Evolutionary conservation across 2,113 vertebrate genomes (phyloP).

Genomic region (Brachyhypopomus gauderio): DNA sequence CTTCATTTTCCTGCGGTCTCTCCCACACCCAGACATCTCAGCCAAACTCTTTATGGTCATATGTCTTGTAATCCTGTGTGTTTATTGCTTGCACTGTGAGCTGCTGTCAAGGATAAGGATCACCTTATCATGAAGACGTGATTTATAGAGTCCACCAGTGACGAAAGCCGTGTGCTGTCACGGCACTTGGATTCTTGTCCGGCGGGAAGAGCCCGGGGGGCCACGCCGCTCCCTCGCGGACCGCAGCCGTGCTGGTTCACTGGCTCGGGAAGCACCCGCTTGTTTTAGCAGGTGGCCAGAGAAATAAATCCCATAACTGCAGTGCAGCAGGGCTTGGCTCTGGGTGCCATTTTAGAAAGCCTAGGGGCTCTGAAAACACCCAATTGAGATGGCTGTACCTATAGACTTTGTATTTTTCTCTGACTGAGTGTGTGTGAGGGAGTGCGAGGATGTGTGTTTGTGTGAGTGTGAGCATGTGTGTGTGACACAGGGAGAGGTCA

Average conservation of each 20-base stretch:
- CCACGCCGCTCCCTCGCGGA: neutral
- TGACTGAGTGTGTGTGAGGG: conserved; percentile 15
- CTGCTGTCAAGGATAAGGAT: conserved; percentile 85
- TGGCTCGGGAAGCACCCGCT: conserved; percentile 35
- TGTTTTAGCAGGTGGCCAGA: conserved; percentile 47
- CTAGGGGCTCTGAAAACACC: conserved; percentile 45
- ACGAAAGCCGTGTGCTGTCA: conserved; percentile 61
- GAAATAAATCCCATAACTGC: conserved; percentile 48
- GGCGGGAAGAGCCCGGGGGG: neutral
- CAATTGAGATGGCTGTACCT: conserved; percentile 6
- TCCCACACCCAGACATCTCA: conserved; percentile 64
- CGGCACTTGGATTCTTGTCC: conserved; percentile 54
- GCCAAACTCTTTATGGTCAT: conserved; percentile 75
- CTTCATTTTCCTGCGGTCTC: conserved; percentile 16
- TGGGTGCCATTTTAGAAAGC: conserved; percentile 50
- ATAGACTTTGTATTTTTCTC: conserved; percentile 24
- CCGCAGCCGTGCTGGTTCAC: conserved; percentile 26
- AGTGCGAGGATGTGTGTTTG: conserved; percentile 28
- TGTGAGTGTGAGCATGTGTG: conserved; percentile 27
- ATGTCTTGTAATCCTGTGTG: conserved; percentile 70
- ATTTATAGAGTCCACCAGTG: conserved; percentile 76
- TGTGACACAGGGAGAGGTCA: conserved; percentile 46
- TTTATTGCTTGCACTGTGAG: conserved; percentile 75
- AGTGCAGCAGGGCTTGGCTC: conserved; percentile 54
- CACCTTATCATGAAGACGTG: conserved; percentile 76